Evolutionary conservation across 2,888 invertebrate species (phyloP).

Genomic region (Helicoverpa assulta): DNA sequence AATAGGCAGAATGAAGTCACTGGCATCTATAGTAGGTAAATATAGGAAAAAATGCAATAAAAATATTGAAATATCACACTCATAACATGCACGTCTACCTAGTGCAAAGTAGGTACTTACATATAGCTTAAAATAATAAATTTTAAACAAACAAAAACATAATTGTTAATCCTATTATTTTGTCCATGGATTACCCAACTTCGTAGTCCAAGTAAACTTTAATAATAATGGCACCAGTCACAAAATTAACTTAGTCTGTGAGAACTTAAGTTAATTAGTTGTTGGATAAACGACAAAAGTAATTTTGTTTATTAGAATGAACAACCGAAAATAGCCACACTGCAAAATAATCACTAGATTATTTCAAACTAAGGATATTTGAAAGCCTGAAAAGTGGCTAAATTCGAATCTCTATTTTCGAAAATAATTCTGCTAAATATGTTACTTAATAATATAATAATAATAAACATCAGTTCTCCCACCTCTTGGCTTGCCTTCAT

Average conservation of each 20-base stretch:
- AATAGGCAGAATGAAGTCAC: too few relatives aligned
- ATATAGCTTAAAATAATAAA: background rate
- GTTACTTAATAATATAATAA: too few relatives aligned
- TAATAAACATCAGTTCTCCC: too few relatives aligned
- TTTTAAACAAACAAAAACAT: background rate
- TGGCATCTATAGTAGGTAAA: too few relatives aligned
- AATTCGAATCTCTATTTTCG: too few relatives aligned
- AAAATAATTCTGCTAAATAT: too few relatives aligned
- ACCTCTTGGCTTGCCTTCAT: too few relatives aligned
- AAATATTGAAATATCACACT: too few relatives aligned
- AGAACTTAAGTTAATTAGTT: slow-evolving; percentile 29
- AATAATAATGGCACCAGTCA: slow-evolving; percentile 26
- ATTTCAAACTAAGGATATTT: background rate
- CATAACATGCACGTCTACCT: too few relatives aligned
- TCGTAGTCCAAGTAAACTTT: slow-evolving; percentile 24
- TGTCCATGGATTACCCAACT: background rate
- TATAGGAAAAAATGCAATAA: too few relatives aligned
- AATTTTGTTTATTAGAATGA: slow-evolving; percentile 27
- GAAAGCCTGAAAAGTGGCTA: too few relatives aligned
- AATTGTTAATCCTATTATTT: background rate
- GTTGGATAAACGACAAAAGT: slow-evolving; percentile 38
- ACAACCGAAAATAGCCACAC: slow-evolving; percentile 13
- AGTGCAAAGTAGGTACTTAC: too few relatives aligned
- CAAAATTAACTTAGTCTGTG: slow-evolving; percentile 21
- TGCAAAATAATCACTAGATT: background rate